Percentiles rank a stretch among this genome's conserved stretches.
These are phyloP conservation scores for Neodiprion pinetum DNA, from an alignment of 1,140 invertebrate genomes.

Conservation along the genomic window DNA sequence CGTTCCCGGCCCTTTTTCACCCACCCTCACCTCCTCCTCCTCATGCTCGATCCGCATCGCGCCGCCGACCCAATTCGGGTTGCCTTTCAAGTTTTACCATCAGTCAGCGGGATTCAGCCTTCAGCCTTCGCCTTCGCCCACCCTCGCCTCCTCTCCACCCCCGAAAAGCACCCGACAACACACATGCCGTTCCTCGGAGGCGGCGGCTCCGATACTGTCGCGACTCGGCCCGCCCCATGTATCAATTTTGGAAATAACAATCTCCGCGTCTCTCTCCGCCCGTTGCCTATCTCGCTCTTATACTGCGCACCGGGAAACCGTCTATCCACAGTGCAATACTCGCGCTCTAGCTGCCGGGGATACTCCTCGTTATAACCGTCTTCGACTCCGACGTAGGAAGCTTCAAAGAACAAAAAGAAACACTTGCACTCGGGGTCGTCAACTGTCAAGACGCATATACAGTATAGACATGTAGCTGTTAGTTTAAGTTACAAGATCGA, in stretches of 20 bases:
- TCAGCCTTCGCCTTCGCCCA: conserved; percentile 23
- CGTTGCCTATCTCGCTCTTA: neutral
- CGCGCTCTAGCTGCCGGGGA: neutral
- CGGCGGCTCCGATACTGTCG: conserved; percentile 24
- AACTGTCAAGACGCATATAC: no score
- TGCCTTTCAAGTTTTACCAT: conserved; percentile 40
- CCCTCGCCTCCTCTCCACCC: conserved; percentile 9
- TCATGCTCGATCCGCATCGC: neutral
- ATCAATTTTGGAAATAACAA: conserved; percentile 56
- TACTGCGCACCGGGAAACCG: neutral
- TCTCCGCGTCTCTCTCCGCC: conserved; percentile 20
- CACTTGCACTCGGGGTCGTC: no score
- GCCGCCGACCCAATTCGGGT: conserved; percentile 39
- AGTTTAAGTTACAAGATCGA: no score
- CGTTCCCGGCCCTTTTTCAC: neutral
- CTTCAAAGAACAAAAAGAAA: no score
- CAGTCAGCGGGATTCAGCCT: conserved; percentile 35
- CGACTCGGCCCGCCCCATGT: conserved; percentile 23
- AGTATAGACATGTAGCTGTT: no score
- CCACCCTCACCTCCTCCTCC: no score
- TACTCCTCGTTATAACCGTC: neutral
- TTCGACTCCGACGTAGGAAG: no score
- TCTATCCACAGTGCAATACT: no score
- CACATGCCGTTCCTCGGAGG: conserved; percentile 25
- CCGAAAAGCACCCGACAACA: conserved; percentile 12